phyloP scores from a whole-genome alignment of 2,797 vertebrate species.

The Taenioides sp. region DNA sequence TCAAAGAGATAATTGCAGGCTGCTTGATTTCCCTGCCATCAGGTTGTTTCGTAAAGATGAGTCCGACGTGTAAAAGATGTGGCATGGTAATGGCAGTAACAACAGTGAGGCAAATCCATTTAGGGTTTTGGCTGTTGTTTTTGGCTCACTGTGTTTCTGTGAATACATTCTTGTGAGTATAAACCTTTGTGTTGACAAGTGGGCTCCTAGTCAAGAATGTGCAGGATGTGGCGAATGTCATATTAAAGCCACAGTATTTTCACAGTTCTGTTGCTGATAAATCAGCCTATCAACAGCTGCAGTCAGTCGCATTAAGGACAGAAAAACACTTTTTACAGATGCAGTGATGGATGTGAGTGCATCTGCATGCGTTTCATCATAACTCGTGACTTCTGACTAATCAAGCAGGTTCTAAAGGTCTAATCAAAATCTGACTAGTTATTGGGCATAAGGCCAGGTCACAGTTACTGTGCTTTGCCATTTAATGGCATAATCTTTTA shows the following conservation, averaged over 20 bases:
- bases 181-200: conserved; percentile 47
- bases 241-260: conserved; percentile 49
- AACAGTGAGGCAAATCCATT: conserved; percentile 57
- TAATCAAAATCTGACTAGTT: not conserved
- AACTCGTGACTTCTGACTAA: not conserved
- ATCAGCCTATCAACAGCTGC: conserved; percentile 52
- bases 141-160: conserved; percentile 57
- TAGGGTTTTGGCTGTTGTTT: conserved; percentile 61
- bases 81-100: conserved; percentile 52
- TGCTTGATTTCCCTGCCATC: conserved; percentile 2
- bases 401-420: conserved; percentile 20
- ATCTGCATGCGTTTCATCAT: conserved; percentile 6
- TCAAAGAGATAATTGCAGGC: conserved; percentile 17
- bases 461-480: conserved; percentile 25
- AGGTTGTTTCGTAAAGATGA: conserved; percentile 13
- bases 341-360: conserved; percentile 8
- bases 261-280: conserved; percentile 44
- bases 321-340: conserved; percentile 30
- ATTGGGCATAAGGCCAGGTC: conserved; percentile 35
- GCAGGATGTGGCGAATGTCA: conserved; percentile 46
- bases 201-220: conserved; percentile 58
- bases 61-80: conserved; percentile 46
- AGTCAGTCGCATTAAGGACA: conserved; percentile 36
- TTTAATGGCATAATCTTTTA: conserved; percentile 30
- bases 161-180: conserved; percentile 36